A percentile compares a stretch with the other conserved stretches of the same genome.
These are phyloP conservation scores for Cremastinae sp. DNA, from an alignment of 2,888 invertebrate genomes.

Conservation along the genomic window DNA sequence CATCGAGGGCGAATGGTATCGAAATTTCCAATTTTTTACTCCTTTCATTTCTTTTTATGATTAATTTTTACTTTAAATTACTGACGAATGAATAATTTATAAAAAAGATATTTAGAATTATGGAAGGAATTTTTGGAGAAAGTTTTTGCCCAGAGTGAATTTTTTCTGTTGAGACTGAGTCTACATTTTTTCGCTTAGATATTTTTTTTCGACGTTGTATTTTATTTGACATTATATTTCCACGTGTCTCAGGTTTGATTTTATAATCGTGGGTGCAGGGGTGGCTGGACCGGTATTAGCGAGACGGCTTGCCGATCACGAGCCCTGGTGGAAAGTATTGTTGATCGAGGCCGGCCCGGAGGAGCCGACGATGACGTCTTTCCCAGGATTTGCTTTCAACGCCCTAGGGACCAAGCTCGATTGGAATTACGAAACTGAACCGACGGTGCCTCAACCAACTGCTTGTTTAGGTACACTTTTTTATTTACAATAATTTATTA, in stretches of 20 bases:
- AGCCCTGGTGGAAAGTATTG: conserved; percentile 78
- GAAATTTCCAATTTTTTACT: not conserved
- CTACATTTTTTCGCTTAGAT: not conserved
- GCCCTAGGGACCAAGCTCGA: conserved; percentile 79
- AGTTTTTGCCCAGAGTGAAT: too few relatives aligned
- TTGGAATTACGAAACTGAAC: conserved; percentile 81
- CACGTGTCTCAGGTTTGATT: conserved; percentile 77
- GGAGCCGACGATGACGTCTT: conserved; percentile 78
- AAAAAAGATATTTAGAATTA: not conserved
- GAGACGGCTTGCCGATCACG: conserved; percentile 80
- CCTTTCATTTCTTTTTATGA: too few relatives aligned
- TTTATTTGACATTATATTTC: not conserved
- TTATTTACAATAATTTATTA: not conserved
- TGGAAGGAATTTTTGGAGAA: too few relatives aligned
- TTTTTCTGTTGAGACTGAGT: not conserved
- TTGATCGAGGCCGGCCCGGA: conserved; percentile 80
- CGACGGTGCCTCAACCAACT: conserved; percentile 77
- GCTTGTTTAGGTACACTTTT: conserved; percentile 74
- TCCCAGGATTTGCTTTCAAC: conserved; percentile 78
- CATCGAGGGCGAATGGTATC: conserved; percentile 72
- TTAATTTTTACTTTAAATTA: too few relatives aligned
- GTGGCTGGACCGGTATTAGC: conserved; percentile 81
- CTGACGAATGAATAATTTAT: conserved; percentile 1
- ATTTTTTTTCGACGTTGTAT: not conserved
- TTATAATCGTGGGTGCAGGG: conserved; percentile 80